phyloP scores from a whole-genome alignment of 2,797 vertebrate genomes.

The Triplophysa bombifrons region DNA sequence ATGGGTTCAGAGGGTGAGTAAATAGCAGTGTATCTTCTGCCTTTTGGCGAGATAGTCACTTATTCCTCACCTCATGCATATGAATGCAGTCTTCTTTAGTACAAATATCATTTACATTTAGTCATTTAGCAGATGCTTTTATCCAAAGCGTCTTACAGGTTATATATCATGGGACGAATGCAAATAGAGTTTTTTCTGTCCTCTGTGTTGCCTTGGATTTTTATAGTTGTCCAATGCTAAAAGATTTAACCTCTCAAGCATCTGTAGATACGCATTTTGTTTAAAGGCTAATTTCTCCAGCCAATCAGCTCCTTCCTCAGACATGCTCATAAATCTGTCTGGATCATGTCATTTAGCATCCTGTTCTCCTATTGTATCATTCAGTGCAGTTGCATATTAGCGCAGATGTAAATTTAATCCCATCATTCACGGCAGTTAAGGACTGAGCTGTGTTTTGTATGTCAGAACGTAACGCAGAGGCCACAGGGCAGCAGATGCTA shows the following conservation, averaged over 20 bases:
- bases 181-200: slow-evolving; percentile 61
- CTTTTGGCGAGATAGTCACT: slow-evolving; percentile 25
- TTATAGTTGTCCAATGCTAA: slow-evolving; percentile 6
- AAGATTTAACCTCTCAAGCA: neutral
- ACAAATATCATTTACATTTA: slow-evolving; percentile 57
- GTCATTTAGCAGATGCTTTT: too few relatives aligned
- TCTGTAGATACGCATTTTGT: neutral
- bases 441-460: slow-evolving; percentile 25
- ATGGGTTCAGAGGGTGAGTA: slow-evolving; percentile 86
- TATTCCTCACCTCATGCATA: slow-evolving; percentile 71
- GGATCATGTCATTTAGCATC: slow-evolving; percentile 13
- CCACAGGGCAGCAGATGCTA: slow-evolving; percentile 36
- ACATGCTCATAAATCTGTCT: slow-evolving; percentile 18
- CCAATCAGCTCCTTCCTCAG: neutral
- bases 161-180: slow-evolving; percentile 73
- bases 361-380: slow-evolving; percentile 22
- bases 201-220: slow-evolving; percentile 20
- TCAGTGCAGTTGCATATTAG: slow-evolving; percentile 13
- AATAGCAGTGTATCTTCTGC: slow-evolving; percentile 36
- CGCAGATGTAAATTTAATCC: slow-evolving; percentile 14
- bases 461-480: slow-evolving; percentile 21
- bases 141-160: too few relatives aligned
- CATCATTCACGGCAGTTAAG: slow-evolving; percentile 22
- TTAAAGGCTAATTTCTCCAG: neutral
- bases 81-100: slow-evolving; percentile 67